A percentile compares a stretch with the other conserved stretches of the same genome.
These are phyloP conservation scores for Thera britannica DNA, from an alignment of 2,888 invertebrate genomes.

Conservation along the genomic window DNA sequence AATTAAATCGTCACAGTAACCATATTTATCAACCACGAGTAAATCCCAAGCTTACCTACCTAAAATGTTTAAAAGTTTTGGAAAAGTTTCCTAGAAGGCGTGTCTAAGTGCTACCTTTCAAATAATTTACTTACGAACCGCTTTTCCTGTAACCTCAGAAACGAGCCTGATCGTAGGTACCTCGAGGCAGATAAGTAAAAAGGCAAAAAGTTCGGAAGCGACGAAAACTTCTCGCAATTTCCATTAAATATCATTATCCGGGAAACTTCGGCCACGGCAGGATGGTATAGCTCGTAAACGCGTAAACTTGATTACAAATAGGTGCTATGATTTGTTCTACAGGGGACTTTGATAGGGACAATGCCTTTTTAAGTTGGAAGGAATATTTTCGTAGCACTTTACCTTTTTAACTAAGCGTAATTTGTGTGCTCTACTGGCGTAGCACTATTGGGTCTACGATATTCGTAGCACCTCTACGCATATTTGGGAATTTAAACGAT, in stretches of 20 bases:
- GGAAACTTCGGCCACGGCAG: conserved; percentile 35
- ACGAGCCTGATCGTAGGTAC: conserved; percentile 34
- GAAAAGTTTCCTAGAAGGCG: not conserved
- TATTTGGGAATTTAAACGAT: too few relatives aligned
- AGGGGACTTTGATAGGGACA: conserved; percentile 35
- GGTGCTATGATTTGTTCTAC: conserved; percentile 42
- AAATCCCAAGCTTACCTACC: not conserved
- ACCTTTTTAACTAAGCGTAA: not conserved
- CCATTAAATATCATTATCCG: conserved; percentile 55
- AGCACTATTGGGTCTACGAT: not conserved
- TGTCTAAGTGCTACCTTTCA: conserved; percentile 12
- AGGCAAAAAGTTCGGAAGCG: conserved; percentile 40
- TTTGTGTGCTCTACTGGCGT: not conserved
- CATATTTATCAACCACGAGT: not conserved
- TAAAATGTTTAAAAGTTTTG: not conserved
- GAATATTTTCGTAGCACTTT: conserved; percentile 16
- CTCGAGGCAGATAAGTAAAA: conserved; percentile 38
- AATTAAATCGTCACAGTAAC: not conserved
- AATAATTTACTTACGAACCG: conserved; percentile 17
- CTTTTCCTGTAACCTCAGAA: conserved; percentile 20
- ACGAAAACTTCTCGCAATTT: conserved; percentile 47
- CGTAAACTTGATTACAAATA: conserved; percentile 44
- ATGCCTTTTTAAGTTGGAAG: conserved; percentile 19
- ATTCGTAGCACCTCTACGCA: not conserved
- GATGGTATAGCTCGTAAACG: conserved; percentile 34